Conservation (phyloP, 1,140 invertebrate genomes). For the Drosophila mauritiana region DNA sequence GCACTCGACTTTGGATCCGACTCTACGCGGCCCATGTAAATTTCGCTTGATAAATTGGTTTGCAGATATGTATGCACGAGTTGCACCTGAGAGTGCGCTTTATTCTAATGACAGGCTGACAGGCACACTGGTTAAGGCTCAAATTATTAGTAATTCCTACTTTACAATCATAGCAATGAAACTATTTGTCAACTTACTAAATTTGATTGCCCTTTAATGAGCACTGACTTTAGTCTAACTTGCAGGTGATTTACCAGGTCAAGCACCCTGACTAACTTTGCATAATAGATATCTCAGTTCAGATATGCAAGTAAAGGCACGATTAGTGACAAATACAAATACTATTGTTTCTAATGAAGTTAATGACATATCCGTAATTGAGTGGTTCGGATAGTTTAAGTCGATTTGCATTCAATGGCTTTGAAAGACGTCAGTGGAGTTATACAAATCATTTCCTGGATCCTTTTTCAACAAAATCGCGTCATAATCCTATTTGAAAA, state of each 20-base stretch:
- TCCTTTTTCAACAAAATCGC: neutral
- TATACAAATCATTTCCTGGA: neutral
- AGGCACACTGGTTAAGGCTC: slow-evolving; percentile 50
- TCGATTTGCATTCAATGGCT: slow-evolving; percentile 37
- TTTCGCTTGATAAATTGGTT: slow-evolving; percentile 58
- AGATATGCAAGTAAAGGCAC: slow-evolving; percentile 11
- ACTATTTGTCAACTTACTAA: neutral
- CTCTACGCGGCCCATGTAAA: slow-evolving; percentile 25
- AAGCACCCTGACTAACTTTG: slow-evolving; percentile 1
- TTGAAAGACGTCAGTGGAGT: neutral
- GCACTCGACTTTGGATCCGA: slow-evolving; percentile 16
- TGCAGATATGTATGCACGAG: slow-evolving; percentile 62
- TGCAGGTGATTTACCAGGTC: slow-evolving; percentile 10
- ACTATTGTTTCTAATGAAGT: slow-evolving; percentile 4
- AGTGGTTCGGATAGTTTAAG: neutral
- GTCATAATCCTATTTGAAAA: too few species aligned
- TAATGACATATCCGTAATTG: slow-evolving; percentile 18
- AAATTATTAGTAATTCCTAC: slow-evolving; percentile 3
- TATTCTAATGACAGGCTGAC: slow-evolving; percentile 46
- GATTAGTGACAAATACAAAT: slow-evolving; percentile 9
- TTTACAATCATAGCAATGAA: neutral
- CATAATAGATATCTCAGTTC: neutral
- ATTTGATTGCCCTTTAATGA: neutral
- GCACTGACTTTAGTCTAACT: neutral
- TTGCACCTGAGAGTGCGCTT: slow-evolving; percentile 66